Conservation (phyloP, 2,888 invertebrate genomes). For the Ophioninae sp. region DNA sequence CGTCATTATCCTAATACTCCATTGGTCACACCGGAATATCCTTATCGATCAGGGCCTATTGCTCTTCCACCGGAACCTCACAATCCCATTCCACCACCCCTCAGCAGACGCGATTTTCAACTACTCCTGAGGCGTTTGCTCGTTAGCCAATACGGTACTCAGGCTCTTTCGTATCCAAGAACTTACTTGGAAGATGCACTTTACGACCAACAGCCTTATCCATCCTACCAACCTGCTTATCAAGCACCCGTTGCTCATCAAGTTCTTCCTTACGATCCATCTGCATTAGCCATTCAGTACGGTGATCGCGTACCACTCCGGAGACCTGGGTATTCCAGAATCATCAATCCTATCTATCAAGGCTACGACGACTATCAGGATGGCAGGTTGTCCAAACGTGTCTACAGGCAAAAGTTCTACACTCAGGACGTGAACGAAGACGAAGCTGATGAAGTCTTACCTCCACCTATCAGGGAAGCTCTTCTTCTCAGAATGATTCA, state of each 20-base stretch:
- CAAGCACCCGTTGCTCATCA: constrained; percentile 72
- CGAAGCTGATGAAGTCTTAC: constrained; percentile 84
- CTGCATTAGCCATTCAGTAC: constrained; percentile 67
- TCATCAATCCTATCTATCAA: constrained; percentile 71
- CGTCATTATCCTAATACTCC: constrained; percentile 70
- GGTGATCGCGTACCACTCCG: constrained; percentile 75
- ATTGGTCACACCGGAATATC: constrained; percentile 71
- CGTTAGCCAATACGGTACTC: constrained; percentile 82
- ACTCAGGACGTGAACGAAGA: constrained; percentile 73
- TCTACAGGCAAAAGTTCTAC: constrained; percentile 77
- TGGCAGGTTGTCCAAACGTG: constrained; percentile 74
- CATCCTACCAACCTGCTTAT: constrained; percentile 80
- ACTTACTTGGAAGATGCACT: constrained; percentile 78
- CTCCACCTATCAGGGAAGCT: constrained; percentile 87
- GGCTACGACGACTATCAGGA: constrained; percentile 78
- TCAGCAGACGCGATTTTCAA: constrained; percentile 88
- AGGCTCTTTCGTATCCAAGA: constrained; percentile 77
- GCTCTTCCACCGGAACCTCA: constrained; percentile 81
- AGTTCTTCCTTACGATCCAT: constrained; percentile 67
- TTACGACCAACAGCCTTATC: constrained; percentile 78
- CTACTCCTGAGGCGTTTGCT: constrained; percentile 86
- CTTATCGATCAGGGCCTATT: constrained; percentile 69
- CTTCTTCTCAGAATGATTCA: constrained; percentile 88
- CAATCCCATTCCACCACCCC: constrained; percentile 85
- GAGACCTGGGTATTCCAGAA: constrained; percentile 69